Evolutionary conservation across 2,113 vertebrate species (phyloP), one percentile per base, ranked within the genome.

Genomic region (Hipposideros armiger): DNA sequence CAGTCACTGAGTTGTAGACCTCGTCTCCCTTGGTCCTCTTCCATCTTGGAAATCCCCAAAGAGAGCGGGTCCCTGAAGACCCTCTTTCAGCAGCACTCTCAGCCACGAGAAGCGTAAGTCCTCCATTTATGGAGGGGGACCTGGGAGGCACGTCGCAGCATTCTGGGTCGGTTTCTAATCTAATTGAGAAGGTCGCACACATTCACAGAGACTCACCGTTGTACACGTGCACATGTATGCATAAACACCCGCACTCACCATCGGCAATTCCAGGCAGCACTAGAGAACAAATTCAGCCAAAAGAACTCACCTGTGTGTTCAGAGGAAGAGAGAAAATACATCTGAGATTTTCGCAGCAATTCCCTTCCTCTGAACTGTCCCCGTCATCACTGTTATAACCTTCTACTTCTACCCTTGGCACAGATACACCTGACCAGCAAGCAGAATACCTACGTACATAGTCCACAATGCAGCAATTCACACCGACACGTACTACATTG

Each of bases 311-410:
- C 11, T 3, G 56, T 32, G 22, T 47, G 5, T 45, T 90, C 19
- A 54, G 84, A 89, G 36, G 64, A 93, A 52, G 36, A 11, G 32
- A 30, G 24, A 36, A 90, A 47, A 67, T 17, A 50, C 54, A n/a
- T 19, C 13, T n/a, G 40, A 62, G 67, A 45, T 26, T 42, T 52
- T 58, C 47, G 19, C 9, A 22, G 70, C n/a, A 36, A 36, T 36
- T 62, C 78, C 13, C 52, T 80, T 32, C n/a, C 32, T 66, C 19
- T 22, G 32, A 60, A 15, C 26, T 4, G 20, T 13, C 40, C 11
- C 7, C 15, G 0, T 50, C 0, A 17, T 36, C 20, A 0, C 2
- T 11, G 30, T 24, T 80, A 20, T 73, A 26, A 8, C 0, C 30
- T 30, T 24, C 4, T 7, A 40, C 32, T 24, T 42, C 40, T 40